Base-by-base conservation (phyloP, 2,797 vertebrate species). In the Gymnothorax javanicus region DNA sequence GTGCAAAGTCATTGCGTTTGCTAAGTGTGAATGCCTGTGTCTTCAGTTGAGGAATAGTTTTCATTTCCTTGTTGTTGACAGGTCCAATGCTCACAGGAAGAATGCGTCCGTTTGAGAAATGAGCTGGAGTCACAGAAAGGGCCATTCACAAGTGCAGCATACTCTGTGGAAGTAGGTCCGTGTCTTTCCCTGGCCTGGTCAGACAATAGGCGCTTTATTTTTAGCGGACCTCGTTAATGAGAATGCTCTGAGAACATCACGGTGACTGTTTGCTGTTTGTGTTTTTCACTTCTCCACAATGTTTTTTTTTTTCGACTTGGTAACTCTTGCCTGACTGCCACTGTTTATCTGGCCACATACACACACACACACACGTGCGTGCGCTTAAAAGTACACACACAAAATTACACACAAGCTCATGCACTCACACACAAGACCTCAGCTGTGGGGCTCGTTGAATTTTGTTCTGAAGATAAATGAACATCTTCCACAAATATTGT, bases 321-420 rank as follows among this genome's bases (percentile, higher is more conserved):
- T 56, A 56, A n/a, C 77, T 54, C 77, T 81, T 56, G 71, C 67
- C 27, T 69, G 23, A n/a, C 64, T 25, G n/a, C 23, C n/a, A 4
- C 9, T 69, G 64, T 60, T 69, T n/a, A 23, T 69, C 20, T 60
- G 9, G 13, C 20, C 17, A 64, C 20, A 64, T 23, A 64, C 62
- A 23, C 17, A 64, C 90, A 90, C 93, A 92, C 89, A 91, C 94
- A 94, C 94, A 90, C 71, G 73, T 82, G 60, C 82, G 86, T 86
- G 86, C 88, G 75, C 83, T 73, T 83, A 90, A 58, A 75, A 86
- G 87, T 83, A 83, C 86, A 86, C 75, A 91, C 84, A 82, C 77
- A 83, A 25, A 85, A 12, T 52, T 54, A 85, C 83, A 59, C 81
- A 82, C 81, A 25, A 54, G 27, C 60, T 1, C 4, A 50, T 43